Evolutionary conservation across 2,113 vertebrate genomes (phyloP), one percentile per base, ranked within the genome.

Genomic region (Lasiurus cinereus): DNA sequence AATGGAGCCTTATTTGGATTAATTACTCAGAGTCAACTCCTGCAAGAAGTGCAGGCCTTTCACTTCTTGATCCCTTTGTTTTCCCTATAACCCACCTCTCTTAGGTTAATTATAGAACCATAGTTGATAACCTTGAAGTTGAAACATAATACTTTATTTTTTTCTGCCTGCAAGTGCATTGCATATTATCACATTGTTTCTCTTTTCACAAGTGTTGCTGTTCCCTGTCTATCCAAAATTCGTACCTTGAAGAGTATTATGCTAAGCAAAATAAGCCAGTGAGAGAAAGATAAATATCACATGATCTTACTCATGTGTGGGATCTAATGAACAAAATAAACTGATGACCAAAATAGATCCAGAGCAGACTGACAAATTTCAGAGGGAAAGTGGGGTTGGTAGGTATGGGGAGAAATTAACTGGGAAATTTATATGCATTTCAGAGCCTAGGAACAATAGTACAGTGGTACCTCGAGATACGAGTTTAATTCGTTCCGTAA

Each of bases 1-100:
- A 74, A 84, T 76, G 33, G 27, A 72, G 6, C 0, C 62, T 86
- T 90, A n/a, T 66, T 97, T 94, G 88, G 79, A 90, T 36, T 83
- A 95, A 95, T 69, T 69, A 89, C 8, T 39, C 67, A 95, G 88
- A 95, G 83, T 62, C 54, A 97, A 85, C 12, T 33, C 69, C 86
- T 72, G 74, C 67, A 74, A 33, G 14, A 54, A 43, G 18, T 56
- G 12, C 8, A 79, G 79, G 50, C 33, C 56, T 69, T 43, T 73
- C 46, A 33, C 21, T 91, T 88, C 22, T 69, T 15, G 18, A 1
- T n/a, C 14, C 8, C 22, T 72, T 70, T 88, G 69, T 82, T 59
- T 72, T 82, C 62, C 33, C 50, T 19, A 50, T 93, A 88, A 39
- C 74, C 43, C 14, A 36, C 1, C 24, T 82, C 33, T 21, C 36